A percentile compares a stretch with the other conserved stretches of the same genome.
These are phyloP conservation scores for Haliclystus octoradiatus DNA, from an alignment of 30 jellyfish, hydroid and myxozoan genomes.

Conservation along the genomic window DNA sequence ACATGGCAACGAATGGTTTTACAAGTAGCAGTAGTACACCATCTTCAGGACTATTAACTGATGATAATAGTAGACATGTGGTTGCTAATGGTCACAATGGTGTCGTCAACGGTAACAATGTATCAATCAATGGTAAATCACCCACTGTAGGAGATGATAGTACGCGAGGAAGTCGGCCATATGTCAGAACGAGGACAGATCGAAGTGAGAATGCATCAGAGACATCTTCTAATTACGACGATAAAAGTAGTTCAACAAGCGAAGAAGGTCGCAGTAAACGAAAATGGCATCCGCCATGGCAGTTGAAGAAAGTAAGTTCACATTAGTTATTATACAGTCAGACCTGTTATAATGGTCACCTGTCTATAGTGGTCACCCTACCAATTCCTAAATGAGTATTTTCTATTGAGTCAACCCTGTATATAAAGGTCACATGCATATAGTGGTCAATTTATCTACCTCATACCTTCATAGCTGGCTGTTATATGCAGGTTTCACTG, in stretches of 20 bases:
- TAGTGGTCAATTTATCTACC: too few relatives aligned
- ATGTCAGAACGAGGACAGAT: background rate
- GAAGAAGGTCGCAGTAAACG: constrained; percentile 50
- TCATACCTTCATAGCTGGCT: too few relatives aligned
- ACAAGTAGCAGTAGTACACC: too few relatives aligned
- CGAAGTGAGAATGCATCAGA: background rate
- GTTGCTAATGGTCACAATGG: too few relatives aligned
- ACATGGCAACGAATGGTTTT: background rate
- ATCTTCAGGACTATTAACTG: background rate
- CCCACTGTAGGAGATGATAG: background rate
- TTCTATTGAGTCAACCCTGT: too few relatives aligned
- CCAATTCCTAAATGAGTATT: too few relatives aligned
- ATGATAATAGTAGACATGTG: background rate
- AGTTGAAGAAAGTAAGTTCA: constrained; percentile 73
- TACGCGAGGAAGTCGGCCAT: background rate
- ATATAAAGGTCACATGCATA: too few relatives aligned
- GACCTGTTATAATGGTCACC: too few relatives aligned
- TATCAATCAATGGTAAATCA: too few relatives aligned
- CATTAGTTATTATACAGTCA: too few relatives aligned
- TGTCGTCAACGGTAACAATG: background rate
- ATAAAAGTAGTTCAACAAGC: background rate
- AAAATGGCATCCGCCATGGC: constrained; percentile 99
- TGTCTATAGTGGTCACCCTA: too few relatives aligned
- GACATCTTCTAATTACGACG: constrained; percentile 7
- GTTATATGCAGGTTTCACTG: too few relatives aligned